Conservation (phyloP, 2,797 vertebrate genomes). For the Pyrrhura leucotis region DNA sequence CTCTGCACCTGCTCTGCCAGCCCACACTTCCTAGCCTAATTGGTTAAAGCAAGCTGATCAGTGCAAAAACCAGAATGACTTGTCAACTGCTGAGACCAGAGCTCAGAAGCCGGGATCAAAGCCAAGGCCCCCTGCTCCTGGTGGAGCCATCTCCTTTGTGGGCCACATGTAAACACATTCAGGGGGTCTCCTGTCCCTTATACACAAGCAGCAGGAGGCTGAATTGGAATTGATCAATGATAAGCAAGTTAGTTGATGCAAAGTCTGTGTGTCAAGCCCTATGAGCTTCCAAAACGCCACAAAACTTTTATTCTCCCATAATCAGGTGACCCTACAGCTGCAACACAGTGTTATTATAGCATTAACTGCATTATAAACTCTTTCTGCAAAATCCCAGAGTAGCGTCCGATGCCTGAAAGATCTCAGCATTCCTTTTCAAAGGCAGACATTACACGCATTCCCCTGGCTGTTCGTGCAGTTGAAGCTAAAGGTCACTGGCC, state of each 20-base stretch:
- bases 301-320: not conserved
- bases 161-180: not conserved
- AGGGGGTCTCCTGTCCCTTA: not conserved
- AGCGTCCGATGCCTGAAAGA: not conserved
- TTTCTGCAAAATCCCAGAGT: not conserved
- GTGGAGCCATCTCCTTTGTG: not conserved
- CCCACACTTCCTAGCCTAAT: not conserved
- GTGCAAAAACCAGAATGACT: not conserved
- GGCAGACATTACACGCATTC: not conserved
- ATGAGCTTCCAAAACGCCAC: not conserved
- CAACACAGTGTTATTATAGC: not conserved
- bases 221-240: not conserved
- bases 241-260: not conserved
- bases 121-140: not conserved
- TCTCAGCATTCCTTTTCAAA: not conserved
- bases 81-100: not conserved
- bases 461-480: not conserved
- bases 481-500: not conserved
- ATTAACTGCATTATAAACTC: not conserved
- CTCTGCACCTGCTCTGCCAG: slow-evolving; percentile 16
- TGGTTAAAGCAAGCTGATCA: not conserved
- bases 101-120: not conserved
- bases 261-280: not conserved
- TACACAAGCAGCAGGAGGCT: not conserved
- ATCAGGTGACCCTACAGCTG: not conserved